Evolutionary conservation across 2,888 invertebrate species (phyloP), one percentile per base, ranked within the genome.

Genomic region (Lepas anatifera): DNA sequence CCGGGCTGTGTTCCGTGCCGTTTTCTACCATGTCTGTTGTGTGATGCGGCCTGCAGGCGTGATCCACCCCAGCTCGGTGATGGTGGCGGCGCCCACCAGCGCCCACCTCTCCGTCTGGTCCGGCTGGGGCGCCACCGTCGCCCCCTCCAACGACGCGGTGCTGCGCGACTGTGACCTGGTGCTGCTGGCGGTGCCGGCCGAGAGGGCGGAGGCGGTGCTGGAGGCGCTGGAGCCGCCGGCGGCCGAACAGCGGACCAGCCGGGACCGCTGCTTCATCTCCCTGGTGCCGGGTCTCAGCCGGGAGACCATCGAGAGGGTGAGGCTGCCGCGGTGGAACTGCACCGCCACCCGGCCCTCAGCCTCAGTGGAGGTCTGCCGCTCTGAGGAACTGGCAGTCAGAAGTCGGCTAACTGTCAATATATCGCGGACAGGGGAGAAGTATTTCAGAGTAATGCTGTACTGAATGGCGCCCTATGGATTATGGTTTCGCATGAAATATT

Each of bases 231-330:
- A n/a, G 13, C 66, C 66, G 27, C 66, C 66, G 13, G 16, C 13
- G n/a, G 25, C n/a, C 25, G 25, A 39, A 11, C n/a, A n/a, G n/a
- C n/a, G n/a, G n/a, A n/a, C n/a, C n/a, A 11, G n/a, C 25, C 25
- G 27, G 13, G 66, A 66, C 25, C 39, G 39, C 39, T 66, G 66
- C 41, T 39, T 66, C 39, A 66, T 66, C 66, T 66, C 66, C 0
- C 25, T 66, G 66, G 39, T 66, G 66, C 66, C 66, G 25, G 66
- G 41, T 3, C 39, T 66, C 16, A 27, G 39, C 16, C 66, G 41
- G 13, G 11, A 37, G n/a, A n/a, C 3, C 25, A 41, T 66, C 39
- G 66, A 66, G 39, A 13, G 11, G 41, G 58, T 58, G 58, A 35
- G 58, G 32, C n/a, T n/a, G n/a, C n/a, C n/a, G n/a, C n/a, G n/a